Evolutionary conservation across 2,113 vertebrate genomes (phyloP), one percentile per base, ranked within the genome.

Genomic region (Eulacestoma nigropectus): DNA sequence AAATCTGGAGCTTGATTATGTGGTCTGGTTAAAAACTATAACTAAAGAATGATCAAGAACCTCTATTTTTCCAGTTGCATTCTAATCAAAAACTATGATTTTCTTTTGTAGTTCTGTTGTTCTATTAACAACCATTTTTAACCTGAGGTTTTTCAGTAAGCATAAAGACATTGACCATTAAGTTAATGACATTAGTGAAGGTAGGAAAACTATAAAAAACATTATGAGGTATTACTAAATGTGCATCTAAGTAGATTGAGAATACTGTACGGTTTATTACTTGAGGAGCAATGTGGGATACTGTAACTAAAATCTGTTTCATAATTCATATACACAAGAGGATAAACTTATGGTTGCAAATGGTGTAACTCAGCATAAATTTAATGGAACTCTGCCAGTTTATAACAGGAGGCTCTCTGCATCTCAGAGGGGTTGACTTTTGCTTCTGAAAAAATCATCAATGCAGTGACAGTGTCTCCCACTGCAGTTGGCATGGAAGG

Each of bases 271-370:
- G n/a, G 60, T 87, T 93, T 95, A 93, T 90, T 92, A 84, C 79
- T 88, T 72, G 68, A 84, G 85, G 72, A 92, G 32, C 52, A 87
- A 46, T 0, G 1, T 60, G 76, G 92, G 56, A 81, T 93, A 75
- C 69, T 84, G 56, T 90, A 96, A 93, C 83, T 87, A 86, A 95
- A 94, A 92, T 82, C 44, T 93, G 53, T 69, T 96, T 90, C 41
- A 64, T 90, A 96, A 95, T 93, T 93, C 73, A 84, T 64, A 25
- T 52, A 53, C 73, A 50, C 88, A 47, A 19, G 88, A 83, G 95
- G 49, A 73, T 84, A 89, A 76, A 60, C 19, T 80, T 81, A 81
- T 0, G 1, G 39, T 92, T 90, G 77, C 53, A 83, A 92, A 88
- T 84, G 52, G 67, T 81, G 64, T 81, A 93, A 93, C 75, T 93